Base-by-base conservation (phyloP, 1,140 invertebrate species). In the Phocides pigmalion region DNA sequence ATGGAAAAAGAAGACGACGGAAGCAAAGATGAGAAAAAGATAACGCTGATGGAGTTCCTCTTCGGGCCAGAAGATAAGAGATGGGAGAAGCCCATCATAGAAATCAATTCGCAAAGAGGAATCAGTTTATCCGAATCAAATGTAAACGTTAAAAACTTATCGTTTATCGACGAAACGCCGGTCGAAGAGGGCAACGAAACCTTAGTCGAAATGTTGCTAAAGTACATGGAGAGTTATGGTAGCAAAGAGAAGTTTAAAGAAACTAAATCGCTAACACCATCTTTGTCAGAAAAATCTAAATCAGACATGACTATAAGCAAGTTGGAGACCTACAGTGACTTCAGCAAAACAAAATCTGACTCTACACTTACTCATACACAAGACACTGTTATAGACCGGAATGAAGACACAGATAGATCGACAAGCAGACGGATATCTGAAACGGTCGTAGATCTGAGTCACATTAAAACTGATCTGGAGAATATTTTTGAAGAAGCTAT, bases 281-380 rank as follows among this genome's bases (percentile, higher is more conserved):
- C 81, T 4, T 53, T 88, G 6, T 90, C 85, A 6, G 88, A 91
- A 20, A 90, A 91, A 65, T 88, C 89, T 4, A 91, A 90, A 66
- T 92, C 91, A 0, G 91, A 92, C 66, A 86, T 89, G 47, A 92
- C 91, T 4, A 91, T 92, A 47, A 90, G 86, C 39, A 90, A 86
- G 70, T 67, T 91, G 14, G 90, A 91, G 63, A 88, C 89, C 0
- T 91, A 86, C 28, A 89, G 89, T 63, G 84, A 92, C 49, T 84
- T 90, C 49, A 91, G 84, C 42, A 92, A 92, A 61, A 87, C 83
- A 0, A 91, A 92, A 79, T 86, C 83, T 0, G 87, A 90, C 58
- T 88, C 87, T 1, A 90, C 86, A 0, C 61, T 91, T 25, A 84
- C 87, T 8, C 85, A 87, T 14, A 91, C 89, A 2, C 83, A 84